These are phyloP conservation scores for Aulostomus chinensis DNA, from an alignment of 2,797 vertebrate genomes.

Conservation along the genomic window DNA sequence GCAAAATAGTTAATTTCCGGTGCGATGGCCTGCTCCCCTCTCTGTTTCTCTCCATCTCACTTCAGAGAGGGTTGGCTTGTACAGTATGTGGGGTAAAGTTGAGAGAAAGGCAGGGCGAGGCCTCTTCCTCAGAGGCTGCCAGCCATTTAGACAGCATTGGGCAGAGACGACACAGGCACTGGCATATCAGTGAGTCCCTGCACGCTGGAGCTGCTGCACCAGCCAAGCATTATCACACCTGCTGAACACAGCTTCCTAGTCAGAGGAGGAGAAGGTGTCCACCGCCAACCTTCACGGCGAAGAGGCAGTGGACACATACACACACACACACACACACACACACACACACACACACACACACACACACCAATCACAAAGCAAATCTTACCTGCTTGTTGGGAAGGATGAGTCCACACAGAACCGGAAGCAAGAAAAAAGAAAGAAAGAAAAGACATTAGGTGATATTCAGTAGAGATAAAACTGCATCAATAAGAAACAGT, in stretches of 20 bases:
- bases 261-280: too few relatives aligned
- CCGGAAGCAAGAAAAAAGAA: not conserved
- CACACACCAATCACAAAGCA: too few relatives aligned
- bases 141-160: conserved; percentile 48
- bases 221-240: conserved; percentile 59
- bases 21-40: conserved; percentile 35
- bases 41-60: conserved; percentile 14
- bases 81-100: conserved; percentile 44
- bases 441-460: not conserved
- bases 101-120: conserved; percentile 50
- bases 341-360: not conserved
- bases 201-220: conserved; percentile 57
- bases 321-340: not conserved
- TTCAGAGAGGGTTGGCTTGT: conserved; percentile 43
- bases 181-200: conserved; percentile 44
- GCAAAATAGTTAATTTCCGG: conserved; percentile 57
- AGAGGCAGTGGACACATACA: too few relatives aligned
- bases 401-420: not conserved
- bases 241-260: conserved; percentile 45
- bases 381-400: not conserved
- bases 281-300: too few relatives aligned
- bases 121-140: conserved; percentile 36
- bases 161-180: conserved; percentile 60
- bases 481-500: too few relatives aligned
- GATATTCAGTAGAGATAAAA: too few relatives aligned